Conservation (phyloP, 2,797 vertebrate species). For the Carcharodon carcharias region DNA sequence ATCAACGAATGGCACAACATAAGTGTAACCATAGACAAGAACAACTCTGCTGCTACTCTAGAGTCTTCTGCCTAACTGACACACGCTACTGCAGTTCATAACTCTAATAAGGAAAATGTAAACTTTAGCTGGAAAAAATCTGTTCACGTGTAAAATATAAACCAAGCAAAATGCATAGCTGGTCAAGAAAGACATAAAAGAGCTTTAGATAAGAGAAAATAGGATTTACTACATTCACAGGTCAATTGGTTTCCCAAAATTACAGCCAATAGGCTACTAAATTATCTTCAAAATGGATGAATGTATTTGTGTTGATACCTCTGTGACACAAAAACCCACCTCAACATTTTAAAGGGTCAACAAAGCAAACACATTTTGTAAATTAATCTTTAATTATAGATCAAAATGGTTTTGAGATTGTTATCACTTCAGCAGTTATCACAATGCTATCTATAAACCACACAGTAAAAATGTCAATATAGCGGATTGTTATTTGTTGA, state of each 20-base stretch:
- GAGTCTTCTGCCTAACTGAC: background rate
- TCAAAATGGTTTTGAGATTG: slow-evolving; percentile 16
- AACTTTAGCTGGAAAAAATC: background rate
- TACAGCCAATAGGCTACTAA: background rate
- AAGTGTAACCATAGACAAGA: background rate
- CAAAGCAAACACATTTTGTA: background rate
- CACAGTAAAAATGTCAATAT: background rate
- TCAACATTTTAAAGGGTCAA: background rate
- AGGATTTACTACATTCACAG: background rate
- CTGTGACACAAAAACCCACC: background rate
- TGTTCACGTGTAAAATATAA: background rate
- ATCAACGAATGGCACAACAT: background rate
- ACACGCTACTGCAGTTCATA: background rate
- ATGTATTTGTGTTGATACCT: background rate
- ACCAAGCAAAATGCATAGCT: background rate
- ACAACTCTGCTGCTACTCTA: background rate
- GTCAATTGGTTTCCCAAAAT: background rate
- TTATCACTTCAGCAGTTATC: background rate
- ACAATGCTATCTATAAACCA: background rate
- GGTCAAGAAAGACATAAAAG: background rate
- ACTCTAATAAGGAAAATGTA: background rate
- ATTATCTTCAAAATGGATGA: background rate
- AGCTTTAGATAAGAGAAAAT: background rate
- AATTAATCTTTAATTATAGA: background rate
- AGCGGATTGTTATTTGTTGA: background rate